These are phyloP conservation scores for Hycleus cichorii DNA, from an alignment of 1,140 invertebrate species.

Conservation along the genomic window DNA sequence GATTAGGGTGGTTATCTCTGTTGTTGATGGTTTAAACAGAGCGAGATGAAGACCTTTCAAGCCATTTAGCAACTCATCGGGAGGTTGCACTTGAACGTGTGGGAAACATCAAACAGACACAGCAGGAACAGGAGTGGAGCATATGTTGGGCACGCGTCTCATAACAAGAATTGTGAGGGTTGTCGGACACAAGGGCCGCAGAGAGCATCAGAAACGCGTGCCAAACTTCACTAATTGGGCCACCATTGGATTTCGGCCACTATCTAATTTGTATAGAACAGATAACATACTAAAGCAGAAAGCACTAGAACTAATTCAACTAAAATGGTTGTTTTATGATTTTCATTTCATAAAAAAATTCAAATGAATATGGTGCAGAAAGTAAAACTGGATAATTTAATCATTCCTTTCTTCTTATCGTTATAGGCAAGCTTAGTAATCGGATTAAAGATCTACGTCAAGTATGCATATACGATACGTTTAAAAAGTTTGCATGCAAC, in stretches of 20 bases:
- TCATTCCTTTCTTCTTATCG: no score
- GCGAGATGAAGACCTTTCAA: background rate
- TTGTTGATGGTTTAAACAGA: constrained; percentile 19
- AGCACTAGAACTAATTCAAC: no score
- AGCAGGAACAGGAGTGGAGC: constrained; percentile 21
- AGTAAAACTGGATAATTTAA: no score
- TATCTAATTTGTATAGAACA: constrained; percentile 4
- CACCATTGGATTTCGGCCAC: constrained; percentile 16
- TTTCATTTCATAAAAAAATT: no score
- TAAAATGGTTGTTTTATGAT: no score
- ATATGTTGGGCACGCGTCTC: constrained; percentile 25
- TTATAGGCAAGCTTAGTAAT: no score
- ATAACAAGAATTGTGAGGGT: constrained; percentile 18
- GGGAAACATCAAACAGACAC: constrained; percentile 34
- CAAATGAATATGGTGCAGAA: no score
- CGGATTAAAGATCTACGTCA: no score
- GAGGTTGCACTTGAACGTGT: constrained; percentile 33
- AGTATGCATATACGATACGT: no score
- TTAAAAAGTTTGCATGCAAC: no score
- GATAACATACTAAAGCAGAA: background rate
- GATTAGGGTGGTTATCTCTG: constrained; percentile 8
- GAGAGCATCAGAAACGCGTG: constrained; percentile 20
- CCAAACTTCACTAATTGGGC: constrained; percentile 21
- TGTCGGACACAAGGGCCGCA: constrained; percentile 19
- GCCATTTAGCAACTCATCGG: constrained; percentile 22